phyloP scores from a whole-genome alignment of 1,140 invertebrate genomes.

The Brachionus rotundiformis region DNA sequence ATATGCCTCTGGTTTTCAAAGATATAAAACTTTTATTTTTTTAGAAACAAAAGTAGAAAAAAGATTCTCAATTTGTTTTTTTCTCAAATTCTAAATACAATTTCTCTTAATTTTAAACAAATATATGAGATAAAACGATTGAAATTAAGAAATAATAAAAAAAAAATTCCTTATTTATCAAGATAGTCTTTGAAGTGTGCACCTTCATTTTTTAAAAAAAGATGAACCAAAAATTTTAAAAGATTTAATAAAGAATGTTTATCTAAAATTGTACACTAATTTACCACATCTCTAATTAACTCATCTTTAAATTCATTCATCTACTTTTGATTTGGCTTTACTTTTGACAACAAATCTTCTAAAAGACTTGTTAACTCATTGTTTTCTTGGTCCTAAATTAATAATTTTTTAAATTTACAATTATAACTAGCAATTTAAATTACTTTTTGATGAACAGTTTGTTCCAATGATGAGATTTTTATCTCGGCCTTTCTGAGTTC shows the following conservation, averaged over 20 bases:
- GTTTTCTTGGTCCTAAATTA: conserved; percentile 21
- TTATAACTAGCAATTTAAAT: neutral
- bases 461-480: conserved; percentile 18
- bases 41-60: neutral
- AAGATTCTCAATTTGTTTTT: neutral
- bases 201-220: neutral
- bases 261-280: neutral
- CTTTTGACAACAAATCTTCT: conserved; percentile 34
- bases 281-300: neutral
- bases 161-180: neutral
- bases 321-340: conserved; percentile 14
- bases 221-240: neutral
- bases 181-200: neutral
- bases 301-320: neutral
- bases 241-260: neutral
- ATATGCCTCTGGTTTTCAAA: neutral
- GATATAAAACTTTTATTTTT: neutral
- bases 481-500: conserved; percentile 46
- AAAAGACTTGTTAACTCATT: conserved; percentile 46
- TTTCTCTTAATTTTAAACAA: conserved; percentile 14
- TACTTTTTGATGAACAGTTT: conserved; percentile 42
- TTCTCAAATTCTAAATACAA: conserved; percentile 5
- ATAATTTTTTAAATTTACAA: neutral
- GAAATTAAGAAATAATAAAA: neutral
- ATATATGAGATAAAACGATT: conserved; percentile 43